Base-by-base conservation (phyloP, 2,113 vertebrate genomes). In the Sinosuthora webbiana region DNA sequence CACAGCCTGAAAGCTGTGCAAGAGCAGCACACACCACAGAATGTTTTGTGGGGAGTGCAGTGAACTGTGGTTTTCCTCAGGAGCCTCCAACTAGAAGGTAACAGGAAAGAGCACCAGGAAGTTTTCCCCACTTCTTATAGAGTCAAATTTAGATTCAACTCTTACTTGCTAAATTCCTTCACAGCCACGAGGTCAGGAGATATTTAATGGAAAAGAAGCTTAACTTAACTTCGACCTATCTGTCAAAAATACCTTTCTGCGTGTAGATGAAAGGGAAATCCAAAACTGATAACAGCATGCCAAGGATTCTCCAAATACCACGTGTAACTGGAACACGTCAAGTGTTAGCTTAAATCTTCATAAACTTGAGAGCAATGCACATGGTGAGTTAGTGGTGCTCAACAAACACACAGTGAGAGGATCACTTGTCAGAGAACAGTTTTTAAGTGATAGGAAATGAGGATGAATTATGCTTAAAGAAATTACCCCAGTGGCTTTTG, bases 261-360 rank as follows among this genome's bases (percentile, higher is more conserved):
- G 28, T 16, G 17, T 3, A 73, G 57, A 85, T 73, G 24, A 87
- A 93, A 91, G 65, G 9, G 59, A 78, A 93, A 57, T 21, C 2
- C 49, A 65, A 75, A 81, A 75, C 20, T 16, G 30, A 0, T 63
- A 89, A 91, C 0, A 18, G 59, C 60, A 78, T 83, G 70, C 85
- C 90, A 83, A 81, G 55, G 60, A 95, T 93, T 96, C 92, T 73
- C 73, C 74, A 83, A 82, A 95, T 86, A 90, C 41, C 88, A 90
- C 37, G 62, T 0, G 2, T 37, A 80, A 90, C n/a, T 50, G 55
- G 56, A 93, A 77, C 37, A 50, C 25, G 77, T 80, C 71, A 77
- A 8, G 1, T 70, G 50, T 55, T 77, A 80, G 71, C 63, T 85
- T 69, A 69, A 95, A 65, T 33, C 68, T 67, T 74, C 57, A 74